phyloP scores from a whole-genome alignment of 2,888 invertebrate genomes.

The Spisula subtruncata region DNA sequence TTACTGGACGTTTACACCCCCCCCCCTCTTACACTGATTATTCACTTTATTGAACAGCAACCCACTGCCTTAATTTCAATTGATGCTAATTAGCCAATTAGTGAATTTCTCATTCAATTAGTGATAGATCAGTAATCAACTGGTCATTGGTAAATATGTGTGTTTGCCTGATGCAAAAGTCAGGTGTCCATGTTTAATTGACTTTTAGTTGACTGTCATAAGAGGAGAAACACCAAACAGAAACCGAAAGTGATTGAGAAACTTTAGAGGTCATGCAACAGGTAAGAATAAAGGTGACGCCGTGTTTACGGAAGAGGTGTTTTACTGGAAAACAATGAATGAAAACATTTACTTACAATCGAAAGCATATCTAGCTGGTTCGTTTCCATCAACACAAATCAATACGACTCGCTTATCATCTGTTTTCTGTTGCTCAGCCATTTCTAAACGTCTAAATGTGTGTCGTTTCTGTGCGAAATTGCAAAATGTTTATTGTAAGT shows the following conservation, averaged over 20 bases:
- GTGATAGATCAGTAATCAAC: no score
- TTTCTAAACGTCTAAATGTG: slow-evolving; percentile 1
- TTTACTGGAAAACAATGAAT: neutral
- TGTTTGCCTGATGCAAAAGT: no score
- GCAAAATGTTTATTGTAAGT: neutral
- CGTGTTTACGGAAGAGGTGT: neutral
- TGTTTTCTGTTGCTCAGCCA: slow-evolving; percentile 51
- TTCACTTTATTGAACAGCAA: no score
- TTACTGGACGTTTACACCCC: no score
- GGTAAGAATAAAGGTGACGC: neutral
- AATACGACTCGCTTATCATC: neutral
- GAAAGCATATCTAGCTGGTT: slow-evolving; percentile 49
- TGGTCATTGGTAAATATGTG: no score
- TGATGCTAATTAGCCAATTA: no score
- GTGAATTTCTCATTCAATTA: no score
- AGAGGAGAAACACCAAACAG: neutral
- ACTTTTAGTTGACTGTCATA: no score
- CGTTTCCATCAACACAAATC: slow-evolving; percentile 56
- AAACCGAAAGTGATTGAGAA: neutral
- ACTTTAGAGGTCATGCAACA: neutral
- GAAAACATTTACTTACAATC: slow-evolving; percentile 52
- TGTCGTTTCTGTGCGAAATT: neutral
- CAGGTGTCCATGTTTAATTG: no score
- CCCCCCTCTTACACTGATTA: no score
- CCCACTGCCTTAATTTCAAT: no score